phyloP scores from a whole-genome alignment of 2,797 vertebrate genomes.

The Fringilla coelebs region DNA sequence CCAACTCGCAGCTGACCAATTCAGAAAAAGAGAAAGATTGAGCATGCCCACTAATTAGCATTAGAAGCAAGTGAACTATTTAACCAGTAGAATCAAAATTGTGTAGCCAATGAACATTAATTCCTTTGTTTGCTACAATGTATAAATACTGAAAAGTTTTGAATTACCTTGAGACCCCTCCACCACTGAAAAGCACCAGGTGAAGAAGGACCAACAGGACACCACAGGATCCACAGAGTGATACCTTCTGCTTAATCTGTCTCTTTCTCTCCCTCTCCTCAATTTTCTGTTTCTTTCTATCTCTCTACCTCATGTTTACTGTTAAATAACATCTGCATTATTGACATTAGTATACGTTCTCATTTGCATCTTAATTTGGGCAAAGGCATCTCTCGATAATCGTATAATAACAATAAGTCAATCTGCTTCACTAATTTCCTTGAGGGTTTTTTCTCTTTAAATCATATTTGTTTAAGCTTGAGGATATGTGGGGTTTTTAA shows the following conservation, averaged over 20 bases:
- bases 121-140: background rate
- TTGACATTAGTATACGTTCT: background rate
- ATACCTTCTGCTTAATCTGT: background rate
- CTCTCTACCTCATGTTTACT: background rate
- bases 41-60: background rate
- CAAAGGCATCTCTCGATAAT: background rate
- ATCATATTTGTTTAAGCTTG: constrained; percentile 36
- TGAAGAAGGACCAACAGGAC: background rate
- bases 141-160: background rate
- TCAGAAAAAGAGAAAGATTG: background rate
- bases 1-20: background rate
- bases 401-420: background rate
- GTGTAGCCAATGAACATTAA: background rate
- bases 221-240: background rate
- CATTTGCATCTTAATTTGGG: background rate
- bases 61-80: background rate
- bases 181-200: too few species aligned
- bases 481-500: background rate
- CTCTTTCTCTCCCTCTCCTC: background rate
- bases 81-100: background rate
- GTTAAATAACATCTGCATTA: background rate
- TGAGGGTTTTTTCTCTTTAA: background rate
- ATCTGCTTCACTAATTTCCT: background rate
- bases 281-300: background rate
- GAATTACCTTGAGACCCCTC: background rate